Evolutionary conservation across 2,888 invertebrate species (phyloP), one percentile per base, ranked within the genome.

Genomic region (Dichetophora obliterata): DNA sequence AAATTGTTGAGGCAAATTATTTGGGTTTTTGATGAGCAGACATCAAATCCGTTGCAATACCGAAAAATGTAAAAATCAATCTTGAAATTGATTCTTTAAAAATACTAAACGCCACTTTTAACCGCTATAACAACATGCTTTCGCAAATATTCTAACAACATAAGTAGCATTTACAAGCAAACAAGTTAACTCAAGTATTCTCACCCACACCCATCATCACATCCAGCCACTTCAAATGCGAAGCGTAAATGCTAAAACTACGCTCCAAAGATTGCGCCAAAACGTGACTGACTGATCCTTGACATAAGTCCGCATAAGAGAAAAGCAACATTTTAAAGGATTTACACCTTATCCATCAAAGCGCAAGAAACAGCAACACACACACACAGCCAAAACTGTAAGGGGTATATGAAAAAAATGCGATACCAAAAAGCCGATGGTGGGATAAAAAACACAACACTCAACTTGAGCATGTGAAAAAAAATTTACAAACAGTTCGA

Each of bases 291-390:
- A 11, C 66, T 66, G 37, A 37, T 48, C 37, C 43, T 24, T 22
- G 37, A 24, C 37, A 34, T 27, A 57, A 24, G 57, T 71, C 31
- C 19, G 16, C 73, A 27, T 22, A 63, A 52, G n/a, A 57, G 37
- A 68, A 27, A 59, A 75, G 63, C 72, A 76, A 76, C 77, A 77
- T 79, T 79, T 79, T 76, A 79, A 78, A 77, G 77, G 80, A 78
- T 78, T 81, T 81, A 75, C 79, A 81, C 80, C 79, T 81, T 79
- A 77, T 77, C 78, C 75, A 77, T 69, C 69, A 70, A 65, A 75
- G 63, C 5, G 48, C 50, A 71, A 16, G 65, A 52, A 69, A 75
- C 66, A 68, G 24, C 27, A 1, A 50, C 63, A 61, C 61, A 61
- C 34, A 63, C n/a, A 61, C 48, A 63, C 48, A 68, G 3, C 11